A percentile compares a stretch with the other conserved stretches of the same genome.
These are phyloP conservation scores for Furcula furcula DNA, from an alignment of 2,888 invertebrate species.

Conservation along the genomic window DNA sequence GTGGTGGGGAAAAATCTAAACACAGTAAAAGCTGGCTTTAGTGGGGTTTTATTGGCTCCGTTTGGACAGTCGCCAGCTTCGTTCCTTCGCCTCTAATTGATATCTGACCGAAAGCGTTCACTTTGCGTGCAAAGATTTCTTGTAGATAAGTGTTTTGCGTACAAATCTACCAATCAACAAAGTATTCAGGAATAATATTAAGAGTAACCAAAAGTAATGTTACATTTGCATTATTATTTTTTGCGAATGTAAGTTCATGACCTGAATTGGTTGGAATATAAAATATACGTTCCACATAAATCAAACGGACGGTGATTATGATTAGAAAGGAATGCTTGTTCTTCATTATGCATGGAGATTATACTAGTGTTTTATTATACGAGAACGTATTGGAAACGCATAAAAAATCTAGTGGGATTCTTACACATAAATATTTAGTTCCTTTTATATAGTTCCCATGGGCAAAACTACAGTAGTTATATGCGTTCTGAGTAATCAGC, in stretches of 20 bases:
- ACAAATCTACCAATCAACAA: slow-evolving; percentile 10
- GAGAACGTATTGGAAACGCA: too few species aligned
- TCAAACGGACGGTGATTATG: too few species aligned
- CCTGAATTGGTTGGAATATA: background rate
- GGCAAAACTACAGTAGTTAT: too few species aligned
- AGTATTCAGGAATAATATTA: background rate
- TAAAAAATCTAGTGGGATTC: too few species aligned
- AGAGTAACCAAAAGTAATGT: background rate
- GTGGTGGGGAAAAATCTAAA: slow-evolving; percentile 65
- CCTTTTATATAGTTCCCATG: too few species aligned
- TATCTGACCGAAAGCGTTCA: slow-evolving; percentile 63
- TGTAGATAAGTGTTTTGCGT: slow-evolving; percentile 30
- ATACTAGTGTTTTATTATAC: too few species aligned
- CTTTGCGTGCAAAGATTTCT: slow-evolving; percentile 40
- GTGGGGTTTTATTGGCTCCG: slow-evolving; percentile 67
- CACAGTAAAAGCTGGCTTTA: slow-evolving; percentile 67
- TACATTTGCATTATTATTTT: background rate
- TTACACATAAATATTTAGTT: too few species aligned
- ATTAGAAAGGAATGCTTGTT: too few species aligned
- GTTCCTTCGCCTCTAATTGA: slow-evolving; percentile 68
- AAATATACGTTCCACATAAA: too few species aligned
- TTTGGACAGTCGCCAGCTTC: slow-evolving; percentile 65
- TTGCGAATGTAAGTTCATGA: background rate
- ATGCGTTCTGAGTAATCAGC: too few species aligned
- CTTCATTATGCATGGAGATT: too few species aligned